These are phyloP conservation scores for Brienomyrus brachyistius DNA, from an alignment of 2,113 vertebrate species.

Conservation along the genomic window DNA sequence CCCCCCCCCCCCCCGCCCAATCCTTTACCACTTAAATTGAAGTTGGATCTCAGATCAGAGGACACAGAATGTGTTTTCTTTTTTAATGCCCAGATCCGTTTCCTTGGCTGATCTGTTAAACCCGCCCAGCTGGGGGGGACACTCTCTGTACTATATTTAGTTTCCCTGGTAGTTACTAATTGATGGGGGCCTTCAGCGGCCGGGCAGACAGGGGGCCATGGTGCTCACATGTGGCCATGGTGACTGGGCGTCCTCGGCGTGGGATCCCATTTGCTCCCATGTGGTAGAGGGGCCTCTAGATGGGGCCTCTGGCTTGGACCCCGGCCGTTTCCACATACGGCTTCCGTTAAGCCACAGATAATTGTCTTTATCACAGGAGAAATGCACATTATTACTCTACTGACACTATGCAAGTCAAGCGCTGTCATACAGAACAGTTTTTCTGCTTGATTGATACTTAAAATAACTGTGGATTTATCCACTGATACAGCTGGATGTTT, in stretches of 20 bases:
- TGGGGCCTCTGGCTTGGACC: neutral
- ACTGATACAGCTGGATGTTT: neutral
- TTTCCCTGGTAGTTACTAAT: neutral
- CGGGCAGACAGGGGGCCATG: neutral
- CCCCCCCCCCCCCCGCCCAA: neutral
- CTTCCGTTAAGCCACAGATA: neutral
- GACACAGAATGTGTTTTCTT: neutral
- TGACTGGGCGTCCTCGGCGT: neutral
- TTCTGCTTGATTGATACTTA: neutral
- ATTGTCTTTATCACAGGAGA: neutral
- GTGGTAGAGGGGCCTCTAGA: neutral
- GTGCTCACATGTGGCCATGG: neutral
- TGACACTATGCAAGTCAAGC: neutral
- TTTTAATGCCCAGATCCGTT: neutral
- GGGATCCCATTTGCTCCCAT: neutral
- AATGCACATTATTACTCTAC: neutral
- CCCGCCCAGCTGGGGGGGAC: neutral
- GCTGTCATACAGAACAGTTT: neutral
- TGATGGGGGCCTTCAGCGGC: neutral
- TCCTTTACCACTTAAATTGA: neutral
- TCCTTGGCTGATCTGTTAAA: neutral
- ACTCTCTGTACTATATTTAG: neutral
- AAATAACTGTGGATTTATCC: neutral
- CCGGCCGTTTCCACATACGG: neutral
- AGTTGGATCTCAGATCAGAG: neutral